Base-by-base conservation (phyloP, 2,888 invertebrate species). In the Andrena trimmerana region DNA sequence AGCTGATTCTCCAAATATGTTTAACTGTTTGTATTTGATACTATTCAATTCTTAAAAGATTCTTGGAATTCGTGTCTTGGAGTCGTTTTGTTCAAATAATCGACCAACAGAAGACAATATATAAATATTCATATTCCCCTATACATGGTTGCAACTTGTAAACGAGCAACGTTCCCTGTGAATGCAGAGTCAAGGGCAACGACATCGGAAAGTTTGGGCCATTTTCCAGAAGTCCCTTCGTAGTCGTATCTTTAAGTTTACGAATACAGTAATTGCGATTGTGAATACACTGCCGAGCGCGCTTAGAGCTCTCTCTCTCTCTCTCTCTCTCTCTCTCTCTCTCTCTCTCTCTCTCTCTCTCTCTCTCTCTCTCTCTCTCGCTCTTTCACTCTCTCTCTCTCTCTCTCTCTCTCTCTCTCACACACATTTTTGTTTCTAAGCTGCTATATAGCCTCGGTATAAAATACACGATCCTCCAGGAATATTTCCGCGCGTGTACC, bases 241-340 rank as follows among this genome's bases (percentile, higher is more conserved):
- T 91, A 91, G 88, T 83, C 83, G 85, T 91, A 91, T 85, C 78
- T 89, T 92, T 93, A 92, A 92, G 91, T 92, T 57, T 92, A 90
- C 83, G 86, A 89, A 90, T 86, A 90, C 89, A 90, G 88, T 92
- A 90, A 90, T 83, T 92, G 93, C 93, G 93, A 94, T 93, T 93
- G 93, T 94, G 92, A 94, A 94, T 93, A 94, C 94, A 94, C 93
- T 93, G 93, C 91, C 92, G 93, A 93, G 93, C 91, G 93, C 92
- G 92, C 92, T 93, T 93, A 87, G 91, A 92, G 91, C 92, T 93
- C 89, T 90, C 66, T 90, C 78, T 86, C 79, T 84, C 84, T 57
- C 3, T 59, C 31, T 63, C n/a, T 24, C 27, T 60, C 31, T 60
- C 10, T 8, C 8, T n/a, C 10, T 29, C 16, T 8, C 20, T n/a